Conservation (phyloP, 2,888 invertebrate genomes). For the Zygogramma bicolorata region DNA sequence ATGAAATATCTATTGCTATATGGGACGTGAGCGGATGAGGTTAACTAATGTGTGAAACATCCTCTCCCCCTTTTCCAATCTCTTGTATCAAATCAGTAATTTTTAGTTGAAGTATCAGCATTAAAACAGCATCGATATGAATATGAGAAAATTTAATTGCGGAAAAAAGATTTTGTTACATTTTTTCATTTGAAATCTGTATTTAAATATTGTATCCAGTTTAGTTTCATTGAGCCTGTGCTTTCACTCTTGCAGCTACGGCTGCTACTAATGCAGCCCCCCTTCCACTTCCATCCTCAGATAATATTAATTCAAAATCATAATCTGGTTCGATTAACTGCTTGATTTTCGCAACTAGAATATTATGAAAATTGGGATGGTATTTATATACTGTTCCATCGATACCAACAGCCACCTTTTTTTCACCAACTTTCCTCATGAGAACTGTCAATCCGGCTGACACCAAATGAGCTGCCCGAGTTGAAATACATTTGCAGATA, state of each 20-base stretch:
- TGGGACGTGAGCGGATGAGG: no score
- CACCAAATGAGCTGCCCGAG: conserved; percentile 92
- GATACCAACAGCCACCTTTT: conserved; percentile 92
- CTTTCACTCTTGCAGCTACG: conserved; percentile 71
- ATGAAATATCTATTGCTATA: no score
- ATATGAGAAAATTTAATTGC: no score
- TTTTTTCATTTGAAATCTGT: no score
- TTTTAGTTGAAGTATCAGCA: no score
- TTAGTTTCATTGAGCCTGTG: background rate
- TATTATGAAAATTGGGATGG: conserved; percentile 87
- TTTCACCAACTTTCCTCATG: conserved; percentile 91
- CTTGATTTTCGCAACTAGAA: conserved; percentile 45
- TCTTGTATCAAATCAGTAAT: no score
- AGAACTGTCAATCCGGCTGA: conserved; percentile 91
- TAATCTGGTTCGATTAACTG: conserved; percentile 58
- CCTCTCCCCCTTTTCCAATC: no score
- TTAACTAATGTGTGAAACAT: no score
- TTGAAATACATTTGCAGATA: conserved; percentile 92
- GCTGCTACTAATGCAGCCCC: conserved; percentile 97
- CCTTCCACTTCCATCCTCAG: conserved; percentile 96
- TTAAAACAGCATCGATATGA: no score
- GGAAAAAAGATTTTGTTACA: no score
- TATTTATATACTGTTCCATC: conserved; percentile 98
- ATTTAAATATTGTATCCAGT: background rate
- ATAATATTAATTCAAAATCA: conserved; percentile 93